Base-by-base conservation (phyloP, 92 coral and sea anemone species). In the Isaurus tuberculatus region DNA sequence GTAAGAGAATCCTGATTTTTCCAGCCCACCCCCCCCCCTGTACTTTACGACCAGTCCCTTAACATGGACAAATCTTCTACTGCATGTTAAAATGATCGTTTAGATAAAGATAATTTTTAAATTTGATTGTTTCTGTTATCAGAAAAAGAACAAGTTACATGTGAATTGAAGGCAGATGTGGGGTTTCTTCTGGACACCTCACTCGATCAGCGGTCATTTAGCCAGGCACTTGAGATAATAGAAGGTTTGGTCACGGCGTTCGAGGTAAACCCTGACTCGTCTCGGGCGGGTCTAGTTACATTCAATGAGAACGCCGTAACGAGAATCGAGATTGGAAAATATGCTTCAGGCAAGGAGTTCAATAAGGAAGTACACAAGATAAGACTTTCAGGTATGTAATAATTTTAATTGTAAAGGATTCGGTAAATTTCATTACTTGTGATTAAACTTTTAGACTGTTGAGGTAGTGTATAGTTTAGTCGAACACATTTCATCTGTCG, bases 231-330 rank as follows among this genome's bases (percentile, higher is more conserved):
- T 30, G 22, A 58, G 46, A 14, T 77, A 25, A 23, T 77, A 10
- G 51, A 77, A 60, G 69, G 82, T 11, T 67, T 77, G 13, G 70
- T 77, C n/a, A 58, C 17, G 26, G 82, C 69, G 6, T 77, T 77
- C 22, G 82, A 77, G 19, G 82, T 77, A 0, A 58, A 57, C 1
- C 82, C 82, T 22, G 82, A 34, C 8, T 60, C 69, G 8, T 77
- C 82, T 0, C 69, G 82, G 14, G 82, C 82, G 20, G 82, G 82
- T 16, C 33, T 77, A 37, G 82, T 77, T 2, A 77, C 82, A 16
- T 77, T 77, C 51, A 22, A 17, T 4, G 36, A 58, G 5, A 0
- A 34, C 0, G 82, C 69, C 0, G n/a, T 55, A 57, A 77, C 82
- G 20, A 77, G 23, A 37, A 8, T 77, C 2, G 82, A 58, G 51